These are phyloP conservation scores for Oryctolagus cuniculus DNA, from an alignment of 2,113 vertebrate genomes.

Conservation along the genomic window mOryCun1.1 NC_091439.1:22295501-22296000, in stretches of 20 bases:
- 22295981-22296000: too few species aligned
- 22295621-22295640: background rate
- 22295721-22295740: background rate
- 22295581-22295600: slow-evolving; percentile 23
- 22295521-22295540: slow-evolving; percentile 62
- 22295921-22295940: background rate
- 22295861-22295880: background rate
- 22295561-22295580: slow-evolving; percentile 46
- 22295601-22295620: background rate
- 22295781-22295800: slow-evolving; percentile 12
- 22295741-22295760: background rate
- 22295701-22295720: background rate
- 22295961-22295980: too few species aligned
- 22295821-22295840: background rate
- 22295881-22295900: background rate
- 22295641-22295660: background rate
- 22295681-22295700: background rate
- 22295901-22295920: rapidly evolving
- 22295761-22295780: background rate
- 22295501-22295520: slow-evolving; percentile 78
- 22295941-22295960: background rate
- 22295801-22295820: background rate
- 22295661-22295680: background rate
- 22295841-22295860: slow-evolving; percentile 12
- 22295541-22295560: slow-evolving; percentile 30